Evolutionary conservation across 2,888 invertebrate genomes (phyloP), one percentile per base, ranked within the genome.

Genomic region (Lathronympha strigana): DNA sequence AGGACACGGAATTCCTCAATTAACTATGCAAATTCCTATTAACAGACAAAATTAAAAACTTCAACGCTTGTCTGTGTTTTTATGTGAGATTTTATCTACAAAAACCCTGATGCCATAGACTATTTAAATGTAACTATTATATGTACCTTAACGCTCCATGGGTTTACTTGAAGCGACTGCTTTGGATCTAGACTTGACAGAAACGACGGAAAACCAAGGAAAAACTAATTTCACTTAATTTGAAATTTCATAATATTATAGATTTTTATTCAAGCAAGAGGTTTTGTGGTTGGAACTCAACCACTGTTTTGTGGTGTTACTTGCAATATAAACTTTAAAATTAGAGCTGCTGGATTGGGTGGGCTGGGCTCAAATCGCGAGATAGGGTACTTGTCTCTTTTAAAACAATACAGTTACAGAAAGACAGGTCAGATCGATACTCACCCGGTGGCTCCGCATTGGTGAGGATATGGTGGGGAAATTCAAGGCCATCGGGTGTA

Each of bases 1-100:
- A 47, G 58, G 25, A 53, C 50, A 57, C 63, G 67, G 67, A 67
- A 63, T 67, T 67, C 67, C 67, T 67, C 63, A 58, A 67, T 67
- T 63, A 60, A 45, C 17, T 63, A 63, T 67, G 67, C 60, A 63
- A 67, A 63, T 45, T 21, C 57, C 25, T 19, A 28, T 13, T 50
- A 53, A 45, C 43, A 53, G 38, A 45, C 23, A 57, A n/a, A n/a
- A n/a, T n/a, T 23, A 54, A 31, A 40, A 61, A 58, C 50, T 51
- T 63, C 50, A 50, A 53, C 53, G 51, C 21, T 58, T 57, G 43
- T 57, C 63, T 63, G 57, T 36, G 57, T 63, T 50, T 58, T 58
- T 50, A 50, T 33, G 40, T 19, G 21, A 51, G 57, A 55, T 49
- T 31, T 45, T 49, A 57, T 57, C 57, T 45, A 31, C 43, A 19